Evolutionary conservation across 2,113 vertebrate genomes (phyloP).

Genomic region (Equus quagga): DNA sequence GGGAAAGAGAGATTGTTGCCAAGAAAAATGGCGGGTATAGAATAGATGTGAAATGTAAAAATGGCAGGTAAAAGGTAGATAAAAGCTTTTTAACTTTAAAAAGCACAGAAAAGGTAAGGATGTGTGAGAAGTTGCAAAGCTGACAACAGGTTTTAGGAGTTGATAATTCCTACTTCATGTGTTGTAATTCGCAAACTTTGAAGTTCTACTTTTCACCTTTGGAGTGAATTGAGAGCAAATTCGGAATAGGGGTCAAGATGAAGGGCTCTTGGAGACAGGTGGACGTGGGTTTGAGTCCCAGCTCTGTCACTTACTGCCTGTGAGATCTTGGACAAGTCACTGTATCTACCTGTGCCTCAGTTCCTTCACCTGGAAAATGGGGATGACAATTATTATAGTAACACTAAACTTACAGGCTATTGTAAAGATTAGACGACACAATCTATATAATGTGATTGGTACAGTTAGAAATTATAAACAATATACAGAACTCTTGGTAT

Average conservation of each 20-base stretch:
- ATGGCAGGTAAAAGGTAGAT: neutral
- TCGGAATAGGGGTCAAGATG: neutral
- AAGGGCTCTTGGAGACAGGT: neutral
- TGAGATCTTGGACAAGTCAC: neutral
- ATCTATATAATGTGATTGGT: neutral
- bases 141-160: neutral
- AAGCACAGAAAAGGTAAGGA: neutral
- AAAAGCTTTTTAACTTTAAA: neutral
- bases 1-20: neutral
- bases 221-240: neutral
- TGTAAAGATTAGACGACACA: neutral
- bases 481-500: neutral
- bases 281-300: neutral
- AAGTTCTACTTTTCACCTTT: neutral
- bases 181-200: neutral
- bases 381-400: neutral
- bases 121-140: neutral
- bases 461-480: neutral
- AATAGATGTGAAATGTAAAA: neutral
- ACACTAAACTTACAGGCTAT: neutral
- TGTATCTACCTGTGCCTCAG: neutral
- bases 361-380: neutral
- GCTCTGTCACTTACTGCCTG: neutral
- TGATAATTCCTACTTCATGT: neutral
- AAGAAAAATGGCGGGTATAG: neutral